A percentile compares a stretch with the other conserved stretches of the same genome.
phyloP scores from a whole-genome alignment of 2,888 invertebrate genomes.

The Drosophila mulleri region DNA sequence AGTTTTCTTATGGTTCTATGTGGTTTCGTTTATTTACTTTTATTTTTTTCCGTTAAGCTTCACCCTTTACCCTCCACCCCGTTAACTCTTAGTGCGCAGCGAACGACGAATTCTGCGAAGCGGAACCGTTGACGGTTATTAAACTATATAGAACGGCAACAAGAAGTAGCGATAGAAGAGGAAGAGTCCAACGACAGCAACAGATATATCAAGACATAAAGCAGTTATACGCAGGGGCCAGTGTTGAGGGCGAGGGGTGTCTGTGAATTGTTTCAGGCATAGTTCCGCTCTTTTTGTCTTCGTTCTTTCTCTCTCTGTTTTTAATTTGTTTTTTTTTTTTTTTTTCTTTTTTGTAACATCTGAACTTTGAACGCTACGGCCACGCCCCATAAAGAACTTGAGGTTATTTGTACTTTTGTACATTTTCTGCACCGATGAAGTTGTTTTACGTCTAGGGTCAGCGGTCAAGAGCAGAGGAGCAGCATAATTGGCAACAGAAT shows the following conservation, averaged over 20 bases:
- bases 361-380: conserved; percentile 53
- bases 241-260: neutral
- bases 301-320: neutral
- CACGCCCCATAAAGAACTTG: conserved; percentile 59
- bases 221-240: conserved; percentile 3
- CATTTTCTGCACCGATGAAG: conserved; percentile 70
- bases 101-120: conserved; percentile 64
- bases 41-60: conserved; percentile 4
- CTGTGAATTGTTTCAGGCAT: conserved; percentile 66
- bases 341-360: neutral
- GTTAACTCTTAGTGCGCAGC: conserved; percentile 30
- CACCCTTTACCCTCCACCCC: neutral
- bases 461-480: conserved; percentile 17
- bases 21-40: conserved; percentile 9
- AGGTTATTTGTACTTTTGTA: conserved; percentile 54
- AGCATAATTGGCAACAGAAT: conserved; percentile 47
- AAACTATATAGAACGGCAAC: conserved; percentile 57
- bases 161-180: conserved; percentile 15
- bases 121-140: conserved; percentile 81
- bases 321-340: too few relatives aligned
- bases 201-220: conserved; percentile 52
- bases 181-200: conserved; percentile 30
- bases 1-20: conserved; percentile 31
- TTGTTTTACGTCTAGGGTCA: conserved; percentile 63
- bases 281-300: conserved; percentile 71